These are phyloP conservation scores for Anabacerthia variegaticeps DNA, from an alignment of 2,797 vertebrate genomes.

Conservation along the genomic window DNA sequence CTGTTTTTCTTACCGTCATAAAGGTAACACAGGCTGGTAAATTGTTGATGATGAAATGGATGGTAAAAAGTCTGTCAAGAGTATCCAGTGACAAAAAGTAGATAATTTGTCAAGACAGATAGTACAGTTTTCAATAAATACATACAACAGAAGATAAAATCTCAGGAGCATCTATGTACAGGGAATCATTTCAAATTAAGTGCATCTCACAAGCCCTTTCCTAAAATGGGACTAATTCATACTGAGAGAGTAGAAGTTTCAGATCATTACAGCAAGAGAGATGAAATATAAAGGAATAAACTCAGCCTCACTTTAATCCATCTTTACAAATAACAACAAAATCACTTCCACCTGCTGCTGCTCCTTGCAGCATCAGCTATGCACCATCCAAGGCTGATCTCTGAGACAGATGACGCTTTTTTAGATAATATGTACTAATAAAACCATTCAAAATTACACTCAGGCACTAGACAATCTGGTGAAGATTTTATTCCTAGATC, in stretches of 20 bases:
- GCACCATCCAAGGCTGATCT: neutral
- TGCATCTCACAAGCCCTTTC: neutral
- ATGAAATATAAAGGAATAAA: neutral
- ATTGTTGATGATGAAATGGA: neutral
- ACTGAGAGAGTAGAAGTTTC: neutral
- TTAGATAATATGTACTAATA: neutral
- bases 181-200: neutral
- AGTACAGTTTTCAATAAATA: conserved; percentile 16
- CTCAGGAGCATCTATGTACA: neutral
- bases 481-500: neutral
- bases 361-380: neutral
- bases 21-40: neutral
- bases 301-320: neutral
- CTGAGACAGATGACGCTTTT: neutral
- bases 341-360: neutral
- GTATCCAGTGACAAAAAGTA: neutral
- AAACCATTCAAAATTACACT: neutral
- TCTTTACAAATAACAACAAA: neutral
- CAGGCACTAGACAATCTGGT: neutral
- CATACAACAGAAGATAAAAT: neutral
- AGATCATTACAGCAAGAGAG: neutral
- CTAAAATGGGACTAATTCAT: neutral
- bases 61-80: neutral
- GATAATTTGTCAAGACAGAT: neutral
- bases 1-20: neutral